Base-by-base conservation (phyloP, 2,888 invertebrate genomes). In the Metopia argyrocephala region DNA sequence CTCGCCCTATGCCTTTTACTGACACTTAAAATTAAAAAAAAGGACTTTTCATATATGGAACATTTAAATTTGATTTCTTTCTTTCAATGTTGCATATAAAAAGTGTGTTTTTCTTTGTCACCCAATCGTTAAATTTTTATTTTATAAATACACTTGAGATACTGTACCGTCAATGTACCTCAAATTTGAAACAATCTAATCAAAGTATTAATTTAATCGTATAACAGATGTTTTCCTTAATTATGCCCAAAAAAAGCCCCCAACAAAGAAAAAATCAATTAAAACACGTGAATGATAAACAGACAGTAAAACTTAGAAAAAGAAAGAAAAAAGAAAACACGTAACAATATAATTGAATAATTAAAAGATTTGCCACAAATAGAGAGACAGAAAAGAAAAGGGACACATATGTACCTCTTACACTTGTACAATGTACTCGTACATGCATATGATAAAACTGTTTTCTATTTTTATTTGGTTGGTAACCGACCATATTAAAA, bases 291-390 rank as follows among this genome's bases (percentile, higher is more conserved):
- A n/a, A n/a, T n/a, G n/a, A n/a, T n/a, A 38, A 38, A 38, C 15
- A 15, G 15, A 38, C 15, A 38, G 15, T 9, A 38, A 38, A 38
- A 38, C 38, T 3, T 15, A 27, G 12, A 59, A 20, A 59, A 25
- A 25, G 2, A 3, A 23, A n/a, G 7, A 15, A 23, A n/a, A n/a
- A n/a, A 9, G 18, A 64, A 64, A 48, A 27, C 62, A 64, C 56
- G 56, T 23, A 48, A 50, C 56, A 68, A 56, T 68, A 45, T 68
- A 68, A 68, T 46, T 56, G 48, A 48, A 62, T 64, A 76, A 76
- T 76, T 76, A 76, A 76, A 69, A 76, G 76, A 76, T 69, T 76
- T 76, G 23, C 56, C 62, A 56, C 45, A 3, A 38, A 5, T 23
- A 7, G 1, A 62, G n/a, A n/a, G n/a, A n/a, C 46, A n/a, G 3